These are phyloP conservation scores for Oikopleura dioica DNA, from an alignment of 23 tunicate species.

Conservation along the genomic window DNA sequence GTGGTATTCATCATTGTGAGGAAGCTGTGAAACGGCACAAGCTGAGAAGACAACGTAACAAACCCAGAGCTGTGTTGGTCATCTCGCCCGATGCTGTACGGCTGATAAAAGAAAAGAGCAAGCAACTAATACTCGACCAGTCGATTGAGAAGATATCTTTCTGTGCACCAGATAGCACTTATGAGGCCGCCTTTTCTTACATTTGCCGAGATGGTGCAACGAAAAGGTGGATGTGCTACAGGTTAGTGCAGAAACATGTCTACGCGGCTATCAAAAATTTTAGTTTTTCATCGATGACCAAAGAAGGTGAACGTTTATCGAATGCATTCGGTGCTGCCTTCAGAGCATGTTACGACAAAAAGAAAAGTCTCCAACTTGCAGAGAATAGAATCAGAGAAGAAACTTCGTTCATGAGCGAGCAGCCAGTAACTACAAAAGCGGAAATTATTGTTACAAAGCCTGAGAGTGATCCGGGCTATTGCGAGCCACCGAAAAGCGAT, in stretches of 20 bases:
- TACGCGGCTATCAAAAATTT: not conserved
- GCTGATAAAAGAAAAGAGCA: constrained; percentile 83
- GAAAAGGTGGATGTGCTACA: constrained; percentile 81
- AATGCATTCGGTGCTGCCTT: constrained; percentile 98
- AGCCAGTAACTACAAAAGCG: no score
- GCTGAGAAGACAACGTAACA: constrained; percentile 2
- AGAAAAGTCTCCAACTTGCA: constrained; percentile 19
- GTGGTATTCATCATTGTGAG: constrained; percentile 93
- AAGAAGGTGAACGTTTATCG: constrained; percentile 68
- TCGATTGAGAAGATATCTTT: constrained; percentile 96
- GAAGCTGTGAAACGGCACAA: constrained; percentile 63
- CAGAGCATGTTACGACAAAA: constrained; percentile 81
- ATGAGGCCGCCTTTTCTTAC: constrained; percentile 77
- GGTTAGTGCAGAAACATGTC: constrained; percentile 14
- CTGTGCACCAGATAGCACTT: constrained; percentile 91
- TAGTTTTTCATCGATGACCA: not conserved
- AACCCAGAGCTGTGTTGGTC: constrained; percentile 48
- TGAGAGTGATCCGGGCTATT: no score
- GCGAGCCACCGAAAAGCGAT: no score
- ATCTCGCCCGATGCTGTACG: constrained; percentile 83
- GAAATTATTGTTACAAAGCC: no score
- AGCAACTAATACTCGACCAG: constrained; percentile 86
- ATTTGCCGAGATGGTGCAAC: constrained; percentile 96
- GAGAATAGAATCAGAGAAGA: no score
- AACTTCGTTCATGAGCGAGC: no score